Percentiles rank a stretch among this genome's conserved stretches.
These are phyloP conservation scores for Drosophila stalkeri DNA, from an alignment of 2,888 invertebrate species.

Conservation along the genomic window DNA sequence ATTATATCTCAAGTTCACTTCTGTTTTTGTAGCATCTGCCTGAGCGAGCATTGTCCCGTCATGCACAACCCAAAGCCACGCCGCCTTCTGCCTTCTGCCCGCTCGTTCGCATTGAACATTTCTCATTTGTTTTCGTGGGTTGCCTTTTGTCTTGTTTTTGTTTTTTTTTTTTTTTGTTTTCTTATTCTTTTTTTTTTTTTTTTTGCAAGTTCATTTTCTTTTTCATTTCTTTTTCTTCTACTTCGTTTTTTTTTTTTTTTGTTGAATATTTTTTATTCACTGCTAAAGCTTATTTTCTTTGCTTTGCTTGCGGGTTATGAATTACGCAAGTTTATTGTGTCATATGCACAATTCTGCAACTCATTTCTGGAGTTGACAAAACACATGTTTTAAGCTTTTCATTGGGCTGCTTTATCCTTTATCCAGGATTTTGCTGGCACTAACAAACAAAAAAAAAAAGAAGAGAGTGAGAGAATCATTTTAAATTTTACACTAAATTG, in stretches of 20 bases:
- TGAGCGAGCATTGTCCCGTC: neutral
- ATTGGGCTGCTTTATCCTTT: slow-evolving; percentile 29
- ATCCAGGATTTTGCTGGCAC: slow-evolving; percentile 17
- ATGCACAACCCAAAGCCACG: neutral
- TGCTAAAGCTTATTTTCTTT: slow-evolving; percentile 1
- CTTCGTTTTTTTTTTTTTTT: slow-evolving; percentile 1
- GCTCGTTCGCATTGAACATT: slow-evolving; percentile 12
- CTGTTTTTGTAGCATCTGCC: neutral
- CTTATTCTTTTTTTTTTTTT: neutral
- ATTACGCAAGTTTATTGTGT: slow-evolving; percentile 60
- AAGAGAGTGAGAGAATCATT: slow-evolving; percentile 21
- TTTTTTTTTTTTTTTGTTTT: neutral
- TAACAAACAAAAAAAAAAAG: neutral
- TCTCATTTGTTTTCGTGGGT: slow-evolving; percentile 55
- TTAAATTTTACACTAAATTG: slow-evolving; percentile 79
- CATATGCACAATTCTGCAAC: slow-evolving; percentile 64
- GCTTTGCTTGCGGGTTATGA: slow-evolving; percentile 20
- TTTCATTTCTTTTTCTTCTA: slow-evolving; percentile 18
- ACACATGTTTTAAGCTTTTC: slow-evolving; percentile 60
- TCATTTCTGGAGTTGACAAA: slow-evolving; percentile 52
- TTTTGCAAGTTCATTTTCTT: slow-evolving; percentile 41
- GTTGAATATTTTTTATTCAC: neutral
- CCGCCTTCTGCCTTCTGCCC: neutral
- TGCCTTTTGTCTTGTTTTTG: slow-evolving; percentile 40
- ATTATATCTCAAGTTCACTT: neutral